Evolutionary conservation across 2,888 invertebrate genomes (phyloP).

Genomic region (Trilocha varians): DNA sequence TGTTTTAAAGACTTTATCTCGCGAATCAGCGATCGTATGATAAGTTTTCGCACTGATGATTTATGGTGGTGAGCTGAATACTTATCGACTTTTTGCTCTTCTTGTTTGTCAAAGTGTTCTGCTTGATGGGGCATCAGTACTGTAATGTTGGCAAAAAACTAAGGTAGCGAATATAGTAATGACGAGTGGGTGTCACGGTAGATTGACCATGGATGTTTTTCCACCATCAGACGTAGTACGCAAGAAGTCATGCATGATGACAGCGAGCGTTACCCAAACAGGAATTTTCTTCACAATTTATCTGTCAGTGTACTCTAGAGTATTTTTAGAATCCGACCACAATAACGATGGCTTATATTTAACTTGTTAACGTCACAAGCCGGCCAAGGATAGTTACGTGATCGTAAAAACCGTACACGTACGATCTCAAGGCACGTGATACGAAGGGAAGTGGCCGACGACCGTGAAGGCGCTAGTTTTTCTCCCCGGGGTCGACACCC

Average conservation of each 20-base stretch:
- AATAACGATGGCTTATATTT: background rate
- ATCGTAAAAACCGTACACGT: background rate
- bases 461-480: slow-evolving; percentile 8
- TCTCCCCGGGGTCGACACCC: slow-evolving; percentile 10
- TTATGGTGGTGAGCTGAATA: background rate
- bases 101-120: too few relatives aligned
- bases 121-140: too few relatives aligned
- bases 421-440: slow-evolving; percentile 3
- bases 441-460: slow-evolving; percentile 7
- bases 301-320: too few relatives aligned
- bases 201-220: too few relatives aligned
- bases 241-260: too few relatives aligned
- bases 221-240: too few relatives aligned
- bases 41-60: background rate
- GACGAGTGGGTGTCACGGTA: too few relatives aligned
- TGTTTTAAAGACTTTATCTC: background rate
- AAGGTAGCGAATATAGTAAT: too few relatives aligned
- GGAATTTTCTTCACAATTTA: too few relatives aligned
- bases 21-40: background rate
- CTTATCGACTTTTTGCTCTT: background rate
- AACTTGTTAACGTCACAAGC: background rate
- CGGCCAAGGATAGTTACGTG: background rate
- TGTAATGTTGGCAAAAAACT: too few relatives aligned
- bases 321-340: background rate
- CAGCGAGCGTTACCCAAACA: too few relatives aligned